Base-by-base conservation (phyloP, 2,797 vertebrate genomes). In the Paedocypris micromegethes region DNA sequence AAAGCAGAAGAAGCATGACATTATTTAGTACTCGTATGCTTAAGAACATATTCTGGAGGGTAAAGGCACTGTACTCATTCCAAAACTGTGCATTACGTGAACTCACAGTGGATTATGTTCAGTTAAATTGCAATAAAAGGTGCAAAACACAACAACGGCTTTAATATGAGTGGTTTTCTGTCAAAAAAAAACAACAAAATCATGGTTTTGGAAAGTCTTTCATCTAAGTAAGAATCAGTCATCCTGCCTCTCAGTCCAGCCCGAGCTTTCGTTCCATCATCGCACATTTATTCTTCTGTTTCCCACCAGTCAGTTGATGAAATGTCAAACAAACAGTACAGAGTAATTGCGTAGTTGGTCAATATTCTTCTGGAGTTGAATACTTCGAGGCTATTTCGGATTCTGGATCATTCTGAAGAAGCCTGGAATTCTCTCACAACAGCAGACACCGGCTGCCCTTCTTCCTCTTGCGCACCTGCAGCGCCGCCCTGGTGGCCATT, bases 401-500 rank as follows among this genome's bases (percentile, higher is more conserved):
- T 61, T 57, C 23, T 0, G 63, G 70, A 44, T 60, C 42, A 58
- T 59, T 67, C 58, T 56, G 40, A 52, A 50, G 45, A 39, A 51
- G 39, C 49, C 54, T n/a, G 61, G 51, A 61, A 23, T 57, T 70
- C 52, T 65, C 82, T 94, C 89, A 98, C 77, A 98, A 88, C 78
- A 98, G 85, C 1, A 89, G 81, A 80, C 96, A 98, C 70, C 87
- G 90, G 2, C 83, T 69, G 83, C 91, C 90, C 86, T 89, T 92
- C 86, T 91, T 94, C 82, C 89, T 92, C 84, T 97, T 98, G 44
- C 93, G 91, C 46, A 97, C 95, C 86, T 98, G 95, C 81, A 99
- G 88, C 0, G 94, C 97, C 0, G 96, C 96, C 0, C 94, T 88
- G 0, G 97, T 99, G 81, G 97, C 96, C 94, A 98, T 94, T 88